Conservation (phyloP, 2,113 vertebrate genomes). For the Onychostruthus taczanowskii region DNA sequence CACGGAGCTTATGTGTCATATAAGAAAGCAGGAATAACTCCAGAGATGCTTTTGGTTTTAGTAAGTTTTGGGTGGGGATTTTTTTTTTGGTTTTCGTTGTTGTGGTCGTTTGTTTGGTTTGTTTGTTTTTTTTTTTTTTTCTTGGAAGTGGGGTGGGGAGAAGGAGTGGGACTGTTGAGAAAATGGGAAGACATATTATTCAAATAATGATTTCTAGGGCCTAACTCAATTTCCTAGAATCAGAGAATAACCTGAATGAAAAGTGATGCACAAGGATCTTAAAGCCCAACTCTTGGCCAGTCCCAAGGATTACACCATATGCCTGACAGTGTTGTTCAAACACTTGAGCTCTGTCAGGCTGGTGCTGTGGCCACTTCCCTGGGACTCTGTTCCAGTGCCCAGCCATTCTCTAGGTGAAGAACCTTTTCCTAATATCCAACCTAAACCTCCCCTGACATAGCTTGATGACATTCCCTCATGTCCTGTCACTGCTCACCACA, state of each 20-base stretch:
- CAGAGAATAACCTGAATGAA: background rate
- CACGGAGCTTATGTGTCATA: background rate
- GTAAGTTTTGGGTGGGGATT: background rate
- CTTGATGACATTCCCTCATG: background rate
- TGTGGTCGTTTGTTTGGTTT: too few species aligned
- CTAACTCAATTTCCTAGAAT: background rate
- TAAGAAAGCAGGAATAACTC: background rate
- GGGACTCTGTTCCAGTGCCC: background rate
- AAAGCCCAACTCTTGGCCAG: background rate
- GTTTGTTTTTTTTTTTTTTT: too few species aligned
- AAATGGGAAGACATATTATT: background rate
- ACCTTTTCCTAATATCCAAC: fast-evolving
- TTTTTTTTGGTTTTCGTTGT: background rate
- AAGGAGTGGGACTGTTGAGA: background rate
- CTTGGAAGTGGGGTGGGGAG: background rate
- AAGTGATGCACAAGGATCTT: background rate
- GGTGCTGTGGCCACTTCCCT: background rate
- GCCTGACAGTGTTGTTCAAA: background rate
- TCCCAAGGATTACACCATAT: background rate
- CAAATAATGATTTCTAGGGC: background rate
- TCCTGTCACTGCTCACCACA: too few species aligned
- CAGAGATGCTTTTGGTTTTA: background rate
- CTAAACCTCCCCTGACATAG: background rate
- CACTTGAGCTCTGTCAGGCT: fast-evolving
- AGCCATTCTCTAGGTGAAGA: background rate